phyloP scores from a whole-genome alignment of 2,888 invertebrate genomes.

The Onthophagus sagittarius region DNA sequence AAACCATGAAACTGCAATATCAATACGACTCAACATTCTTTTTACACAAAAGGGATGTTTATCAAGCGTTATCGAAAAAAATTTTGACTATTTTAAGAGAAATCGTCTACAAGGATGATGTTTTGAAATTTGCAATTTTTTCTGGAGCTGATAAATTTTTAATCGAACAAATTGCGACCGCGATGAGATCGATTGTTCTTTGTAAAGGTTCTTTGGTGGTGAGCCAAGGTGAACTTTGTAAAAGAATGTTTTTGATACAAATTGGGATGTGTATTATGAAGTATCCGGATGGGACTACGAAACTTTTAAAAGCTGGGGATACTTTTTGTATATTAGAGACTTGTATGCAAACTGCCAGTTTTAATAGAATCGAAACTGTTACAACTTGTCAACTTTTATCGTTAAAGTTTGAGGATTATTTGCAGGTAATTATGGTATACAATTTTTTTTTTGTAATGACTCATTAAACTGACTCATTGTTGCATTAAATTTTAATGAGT shows the following conservation, averaged over 20 bases:
- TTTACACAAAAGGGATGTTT: slow-evolving; percentile 11
- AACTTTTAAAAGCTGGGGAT: slow-evolving; percentile 21
- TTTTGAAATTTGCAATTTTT: slow-evolving; percentile 12
- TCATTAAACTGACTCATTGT: too few species aligned
- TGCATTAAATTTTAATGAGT: too few species aligned
- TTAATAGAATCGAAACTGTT: slow-evolving; percentile 28
- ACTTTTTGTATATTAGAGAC: slow-evolving; percentile 29
- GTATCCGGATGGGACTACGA: slow-evolving; percentile 17
- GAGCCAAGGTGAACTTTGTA: slow-evolving; percentile 30
- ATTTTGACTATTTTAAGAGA: neutral
- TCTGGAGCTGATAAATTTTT: slow-evolving; percentile 14
- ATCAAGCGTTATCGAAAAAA: slow-evolving; percentile 15
- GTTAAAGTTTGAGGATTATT: slow-evolving; percentile 19
- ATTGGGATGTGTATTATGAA: slow-evolving; percentile 28
- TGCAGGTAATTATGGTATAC: slow-evolving; percentile 1
- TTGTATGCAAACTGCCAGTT: slow-evolving; percentile 26
- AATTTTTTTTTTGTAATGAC: too few species aligned
- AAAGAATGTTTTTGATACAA: slow-evolving; percentile 30
- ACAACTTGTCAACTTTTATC: slow-evolving; percentile 28
- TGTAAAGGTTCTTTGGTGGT: slow-evolving; percentile 29
- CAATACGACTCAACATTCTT: slow-evolving; percentile 7
- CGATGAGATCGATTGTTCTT: slow-evolving; percentile 6
- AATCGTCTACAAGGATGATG: neutral
- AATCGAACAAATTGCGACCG: slow-evolving; percentile 7
- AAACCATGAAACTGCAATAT: slow-evolving; percentile 2